Conservation (phyloP, 2,797 vertebrate species). For the Lagocephalus sceleratus region DNA sequence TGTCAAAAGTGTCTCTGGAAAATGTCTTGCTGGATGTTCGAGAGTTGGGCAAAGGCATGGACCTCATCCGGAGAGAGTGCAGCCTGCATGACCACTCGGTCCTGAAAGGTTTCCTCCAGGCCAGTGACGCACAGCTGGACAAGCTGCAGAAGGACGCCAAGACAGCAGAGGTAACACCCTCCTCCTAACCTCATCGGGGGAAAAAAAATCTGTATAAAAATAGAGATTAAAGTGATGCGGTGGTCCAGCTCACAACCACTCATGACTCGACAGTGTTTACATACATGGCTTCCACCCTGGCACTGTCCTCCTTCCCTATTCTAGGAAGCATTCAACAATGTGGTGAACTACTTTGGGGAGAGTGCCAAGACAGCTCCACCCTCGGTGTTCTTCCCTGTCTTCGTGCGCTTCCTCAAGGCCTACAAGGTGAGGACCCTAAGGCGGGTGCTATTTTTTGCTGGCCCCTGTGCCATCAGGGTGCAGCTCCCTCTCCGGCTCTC, state of each 20-base stretch:
- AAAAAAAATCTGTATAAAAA: constrained; percentile 12
- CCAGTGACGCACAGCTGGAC: constrained; percentile 86
- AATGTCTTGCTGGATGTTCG: constrained; percentile 93
- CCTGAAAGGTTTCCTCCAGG: constrained; percentile 87
- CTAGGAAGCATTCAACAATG: constrained; percentile 94
- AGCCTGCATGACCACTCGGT: constrained; percentile 87
- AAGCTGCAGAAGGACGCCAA: constrained; percentile 91
- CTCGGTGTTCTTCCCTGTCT: constrained; percentile 95
- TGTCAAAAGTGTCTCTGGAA: constrained; percentile 87
- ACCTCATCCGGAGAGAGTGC: constrained; percentile 89
- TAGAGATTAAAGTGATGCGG: constrained; percentile 14
- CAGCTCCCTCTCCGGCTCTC: constrained; percentile 13
- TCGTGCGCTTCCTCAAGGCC: constrained; percentile 93
- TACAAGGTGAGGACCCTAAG: constrained; percentile 85
- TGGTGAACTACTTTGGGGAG: constrained; percentile 96
- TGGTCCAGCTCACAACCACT: constrained; percentile 11
- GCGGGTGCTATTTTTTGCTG: constrained; percentile 1
- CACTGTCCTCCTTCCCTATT: constrained; percentile 41
- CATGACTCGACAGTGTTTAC: constrained; percentile 39
- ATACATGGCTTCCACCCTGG: constrained; percentile 33
- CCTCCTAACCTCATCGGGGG: constrained; percentile 9
- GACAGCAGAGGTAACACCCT: constrained; percentile 83
- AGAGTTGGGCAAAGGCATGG: constrained; percentile 95
- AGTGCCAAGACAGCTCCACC: constrained; percentile 94
- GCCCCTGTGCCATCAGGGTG: not conserved